These are phyloP conservation scores for Coturnix japonica DNA, from an alignment of 2,113 vertebrate genomes.

Conservation along the genomic window DNA sequence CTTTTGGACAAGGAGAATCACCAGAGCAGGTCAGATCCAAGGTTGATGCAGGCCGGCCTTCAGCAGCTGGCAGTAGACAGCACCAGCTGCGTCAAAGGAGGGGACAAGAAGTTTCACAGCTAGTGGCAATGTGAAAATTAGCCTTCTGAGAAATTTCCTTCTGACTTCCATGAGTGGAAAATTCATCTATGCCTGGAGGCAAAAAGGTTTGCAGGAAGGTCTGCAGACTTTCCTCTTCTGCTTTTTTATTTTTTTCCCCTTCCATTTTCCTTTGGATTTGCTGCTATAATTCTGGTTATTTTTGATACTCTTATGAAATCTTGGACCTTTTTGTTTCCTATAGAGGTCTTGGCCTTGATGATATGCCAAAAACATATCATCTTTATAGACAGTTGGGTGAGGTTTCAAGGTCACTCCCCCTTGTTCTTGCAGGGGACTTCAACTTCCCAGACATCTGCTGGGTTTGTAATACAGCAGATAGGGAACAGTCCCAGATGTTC, in stretches of 20 bases:
- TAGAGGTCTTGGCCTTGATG: not conserved
- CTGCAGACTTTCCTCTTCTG: not conserved
- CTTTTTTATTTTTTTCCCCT: not conserved
- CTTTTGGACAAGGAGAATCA: not conserved
- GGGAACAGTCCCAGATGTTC: too few species aligned
- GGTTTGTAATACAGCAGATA: too few species aligned
- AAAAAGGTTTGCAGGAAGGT: not conserved
- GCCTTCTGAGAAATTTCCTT: constrained; percentile 36
- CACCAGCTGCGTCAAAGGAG: constrained; percentile 38
- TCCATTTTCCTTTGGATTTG: not conserved
- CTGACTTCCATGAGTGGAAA: not conserved
- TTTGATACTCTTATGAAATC: not conserved
- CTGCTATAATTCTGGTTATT: not conserved
- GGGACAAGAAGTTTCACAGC: constrained; percentile 22
- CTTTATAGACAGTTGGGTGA: not conserved
- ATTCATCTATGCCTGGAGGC: not conserved
- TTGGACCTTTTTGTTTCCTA: not conserved
- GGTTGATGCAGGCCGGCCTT: constrained; percentile 40
- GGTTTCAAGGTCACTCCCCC: too few species aligned
- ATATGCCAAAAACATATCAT: not conserved
- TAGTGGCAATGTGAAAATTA: constrained; percentile 51
- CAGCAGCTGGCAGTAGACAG: constrained; percentile 43
- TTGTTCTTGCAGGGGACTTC: too few species aligned
- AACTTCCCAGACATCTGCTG: too few species aligned
- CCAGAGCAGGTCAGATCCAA: constrained; percentile 2